A percentile compares a stretch with the other conserved stretches of the same genome.
These are phyloP conservation scores for Pollenia griseotomentosa DNA, from an alignment of 2,888 invertebrate species.

Conservation along the genomic window DNA sequence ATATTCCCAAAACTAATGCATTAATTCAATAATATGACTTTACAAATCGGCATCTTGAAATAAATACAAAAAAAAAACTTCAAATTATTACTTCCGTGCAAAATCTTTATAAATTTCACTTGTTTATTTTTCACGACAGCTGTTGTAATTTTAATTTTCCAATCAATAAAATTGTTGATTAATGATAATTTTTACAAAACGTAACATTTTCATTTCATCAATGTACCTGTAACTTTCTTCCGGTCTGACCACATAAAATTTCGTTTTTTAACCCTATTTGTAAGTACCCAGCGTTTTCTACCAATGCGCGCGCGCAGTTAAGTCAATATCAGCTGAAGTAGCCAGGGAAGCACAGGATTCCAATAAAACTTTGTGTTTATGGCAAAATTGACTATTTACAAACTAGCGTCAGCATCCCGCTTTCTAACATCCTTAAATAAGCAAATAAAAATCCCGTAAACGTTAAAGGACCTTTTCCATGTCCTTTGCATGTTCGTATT, in stretches of 20 bases:
- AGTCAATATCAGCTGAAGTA: background rate
- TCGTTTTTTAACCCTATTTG: conserved; percentile 29
- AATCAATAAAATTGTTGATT: conserved; percentile 43
- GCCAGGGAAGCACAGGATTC: background rate
- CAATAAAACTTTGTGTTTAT: conserved; percentile 36
- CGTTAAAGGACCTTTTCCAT: background rate
- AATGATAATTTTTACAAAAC: conserved; percentile 6
- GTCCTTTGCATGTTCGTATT: conserved; percentile 4
- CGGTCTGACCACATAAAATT: conserved; percentile 59
- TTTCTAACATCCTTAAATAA: background rate
- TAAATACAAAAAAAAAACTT: too few relatives aligned
- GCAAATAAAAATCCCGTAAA: conserved; percentile 5
- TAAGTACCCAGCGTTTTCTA: background rate
- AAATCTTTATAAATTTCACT: conserved; percentile 23
- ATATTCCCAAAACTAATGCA: too few relatives aligned
- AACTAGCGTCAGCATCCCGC: conserved; percentile 29
- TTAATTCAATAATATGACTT: too few relatives aligned
- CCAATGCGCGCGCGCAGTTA: background rate
- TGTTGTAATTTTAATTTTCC: conserved; percentile 13
- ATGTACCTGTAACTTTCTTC: conserved; percentile 37
- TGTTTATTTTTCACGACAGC: background rate
- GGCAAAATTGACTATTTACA: background rate
- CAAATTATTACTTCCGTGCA: conserved; percentile 33
- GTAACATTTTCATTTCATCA: background rate
- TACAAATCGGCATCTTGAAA: too few relatives aligned